A percentile compares a stretch with the other conserved stretches of the same genome.
Evolutionary conservation across 2,797 vertebrate species (phyloP).

Genomic region (Gephyroberyx darwinii): DNA sequence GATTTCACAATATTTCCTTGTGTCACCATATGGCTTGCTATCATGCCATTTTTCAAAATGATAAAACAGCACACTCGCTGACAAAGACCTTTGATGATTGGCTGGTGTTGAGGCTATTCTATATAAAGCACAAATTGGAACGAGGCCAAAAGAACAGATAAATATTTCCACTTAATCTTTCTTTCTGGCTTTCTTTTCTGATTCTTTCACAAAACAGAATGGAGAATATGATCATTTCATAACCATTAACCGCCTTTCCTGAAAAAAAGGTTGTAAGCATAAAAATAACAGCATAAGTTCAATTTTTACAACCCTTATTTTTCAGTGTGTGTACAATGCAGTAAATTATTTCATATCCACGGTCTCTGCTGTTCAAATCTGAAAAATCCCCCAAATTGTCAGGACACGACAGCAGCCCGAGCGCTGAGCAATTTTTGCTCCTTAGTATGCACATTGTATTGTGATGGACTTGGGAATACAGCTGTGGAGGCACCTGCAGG

Average conservation of each 20-base stretch:
- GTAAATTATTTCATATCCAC: constrained; percentile 21
- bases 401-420: constrained; percentile 63
- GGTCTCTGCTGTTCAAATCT: constrained; percentile 27
- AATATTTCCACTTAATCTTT: constrained; percentile 16
- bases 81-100: background rate
- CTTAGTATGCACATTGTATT: constrained; percentile 80
- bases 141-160: background rate
- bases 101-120: no score
- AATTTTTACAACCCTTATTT: background rate
- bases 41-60: constrained; percentile 10
- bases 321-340: background rate
- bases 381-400: constrained; percentile 45
- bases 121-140: no score
- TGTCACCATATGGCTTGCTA: background rate
- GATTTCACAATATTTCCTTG: constrained; percentile 3
- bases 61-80: background rate
- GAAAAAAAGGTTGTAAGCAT: background rate
- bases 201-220: constrained; percentile 3
- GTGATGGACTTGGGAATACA: constrained; percentile 85
- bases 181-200: background rate
- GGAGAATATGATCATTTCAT: background rate
- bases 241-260: background rate
- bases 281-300: background rate
- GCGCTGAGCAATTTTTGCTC: constrained; percentile 72
- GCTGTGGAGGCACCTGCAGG: constrained; percentile 86